These are phyloP conservation scores for Oryzias javanicus DNA, from an alignment of 2,113 vertebrate genomes.

Conservation along the genomic window DNA sequence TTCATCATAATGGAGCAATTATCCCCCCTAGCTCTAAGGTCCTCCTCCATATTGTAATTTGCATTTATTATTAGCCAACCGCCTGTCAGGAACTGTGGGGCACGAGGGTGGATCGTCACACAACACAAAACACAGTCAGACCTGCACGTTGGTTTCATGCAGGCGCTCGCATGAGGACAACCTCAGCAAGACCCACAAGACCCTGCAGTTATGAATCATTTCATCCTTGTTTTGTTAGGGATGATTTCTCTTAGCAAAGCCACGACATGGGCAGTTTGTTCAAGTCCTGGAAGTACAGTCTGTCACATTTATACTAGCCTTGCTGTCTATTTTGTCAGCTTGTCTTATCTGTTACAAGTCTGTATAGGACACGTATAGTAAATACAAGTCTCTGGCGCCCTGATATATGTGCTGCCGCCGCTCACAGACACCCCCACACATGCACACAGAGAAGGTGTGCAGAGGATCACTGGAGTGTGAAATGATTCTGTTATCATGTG, in stretches of 20 bases:
- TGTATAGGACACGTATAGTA: conserved; percentile 26
- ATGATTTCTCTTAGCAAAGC: conserved; percentile 37
- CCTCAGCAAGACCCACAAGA: neutral
- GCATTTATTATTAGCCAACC: conserved; percentile 70
- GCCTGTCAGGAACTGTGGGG: conserved; percentile 49
- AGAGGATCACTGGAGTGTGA: conserved; percentile 72
- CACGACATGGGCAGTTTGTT: conserved; percentile 33
- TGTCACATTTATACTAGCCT: conserved; percentile 6
- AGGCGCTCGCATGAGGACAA: conserved; percentile 41
- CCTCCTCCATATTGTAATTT: conserved; percentile 72
- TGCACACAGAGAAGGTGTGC: conserved; percentile 27
- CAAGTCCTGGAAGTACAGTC: conserved; percentile 15
- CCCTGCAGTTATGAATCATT: conserved; percentile 12
- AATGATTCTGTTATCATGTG: conserved; percentile 95
- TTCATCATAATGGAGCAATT: conserved; percentile 70
- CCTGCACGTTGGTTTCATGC: conserved; percentile 60
- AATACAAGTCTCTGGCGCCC: conserved; percentile 22
- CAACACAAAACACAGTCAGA: conserved; percentile 47
- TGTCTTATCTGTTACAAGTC: conserved; percentile 32
- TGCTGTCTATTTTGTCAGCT: neutral
- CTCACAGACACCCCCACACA: conserved; percentile 9
- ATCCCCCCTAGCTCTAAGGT: conserved; percentile 64
- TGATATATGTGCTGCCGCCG: conserved; percentile 26
- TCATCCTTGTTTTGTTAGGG: conserved; percentile 31
- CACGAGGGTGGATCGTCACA: conserved; percentile 45